phyloP scores from a whole-genome alignment of 2,888 invertebrate species.

The Drosophila rubida region DNA sequence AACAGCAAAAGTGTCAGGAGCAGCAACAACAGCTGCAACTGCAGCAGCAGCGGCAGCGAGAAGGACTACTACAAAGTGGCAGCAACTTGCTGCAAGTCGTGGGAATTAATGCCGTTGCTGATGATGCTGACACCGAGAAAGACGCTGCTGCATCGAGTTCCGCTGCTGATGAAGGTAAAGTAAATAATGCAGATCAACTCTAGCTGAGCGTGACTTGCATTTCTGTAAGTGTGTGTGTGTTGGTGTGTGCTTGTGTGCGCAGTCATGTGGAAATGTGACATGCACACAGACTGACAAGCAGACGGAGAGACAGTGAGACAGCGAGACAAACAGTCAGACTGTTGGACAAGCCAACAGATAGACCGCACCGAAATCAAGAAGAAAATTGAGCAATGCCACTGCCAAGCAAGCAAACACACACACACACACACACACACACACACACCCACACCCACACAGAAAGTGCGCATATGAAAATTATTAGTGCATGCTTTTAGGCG shows the following conservation, averaged over 20 bases:
- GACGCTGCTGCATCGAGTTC: constrained; percentile 63
- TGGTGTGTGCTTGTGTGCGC: constrained; percentile 30
- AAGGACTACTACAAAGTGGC: constrained; percentile 41
- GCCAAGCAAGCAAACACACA: constrained; percentile 21
- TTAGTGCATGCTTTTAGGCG: constrained; percentile 72
- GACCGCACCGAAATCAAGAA: constrained; percentile 72
- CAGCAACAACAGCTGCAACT: constrained; percentile 40
- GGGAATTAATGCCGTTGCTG: constrained; percentile 70
- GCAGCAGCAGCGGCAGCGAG: constrained; percentile 35
- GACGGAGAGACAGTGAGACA: constrained; percentile 32
- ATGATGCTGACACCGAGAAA: constrained; percentile 54
- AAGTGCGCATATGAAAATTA: constrained; percentile 71
- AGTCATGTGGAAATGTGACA: constrained; percentile 70
- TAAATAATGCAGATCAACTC: constrained; percentile 71
- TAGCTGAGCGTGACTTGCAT: constrained; percentile 31
- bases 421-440: neutral
- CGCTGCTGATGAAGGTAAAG: constrained; percentile 81
- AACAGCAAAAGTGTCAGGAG: constrained; percentile 67
- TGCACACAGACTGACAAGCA: constrained; percentile 47
- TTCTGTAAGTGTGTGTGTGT: constrained; percentile 11
- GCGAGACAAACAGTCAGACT: constrained; percentile 30
- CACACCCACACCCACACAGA: constrained; percentile 17
- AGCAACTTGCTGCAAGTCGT: constrained; percentile 57
- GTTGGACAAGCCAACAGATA: constrained; percentile 42
- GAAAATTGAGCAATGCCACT: constrained; percentile 76